Percentiles rank a stretch among this genome's conserved stretches.
phyloP scores from a whole-genome alignment of 2,797 vertebrate species.

The Tarsius wallacei region DNA sequence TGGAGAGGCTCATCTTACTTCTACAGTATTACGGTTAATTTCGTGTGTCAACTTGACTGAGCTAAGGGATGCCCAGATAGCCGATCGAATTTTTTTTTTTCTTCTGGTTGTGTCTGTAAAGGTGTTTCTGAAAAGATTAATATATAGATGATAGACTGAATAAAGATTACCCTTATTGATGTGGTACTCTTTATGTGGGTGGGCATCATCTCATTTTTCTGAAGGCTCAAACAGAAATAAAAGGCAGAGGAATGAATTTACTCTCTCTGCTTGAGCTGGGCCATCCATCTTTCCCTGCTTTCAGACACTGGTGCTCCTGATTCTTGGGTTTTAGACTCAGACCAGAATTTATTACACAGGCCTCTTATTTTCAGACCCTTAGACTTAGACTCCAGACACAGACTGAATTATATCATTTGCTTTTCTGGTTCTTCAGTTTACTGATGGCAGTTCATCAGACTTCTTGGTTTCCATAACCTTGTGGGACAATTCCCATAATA shows the following conservation, averaged over 20 bases:
- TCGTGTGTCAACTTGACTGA: not conserved
- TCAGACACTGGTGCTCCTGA: not conserved
- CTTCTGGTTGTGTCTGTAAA: not conserved
- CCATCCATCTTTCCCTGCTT: not conserved
- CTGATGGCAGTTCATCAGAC: not conserved
- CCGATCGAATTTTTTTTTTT: not conserved
- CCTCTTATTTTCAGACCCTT: accelerated
- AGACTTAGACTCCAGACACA: not conserved
- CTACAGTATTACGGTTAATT: not conserved
- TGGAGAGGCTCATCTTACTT: not conserved
- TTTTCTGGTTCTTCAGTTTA: not conserved
- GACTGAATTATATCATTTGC: not conserved
- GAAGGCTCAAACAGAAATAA: no score
- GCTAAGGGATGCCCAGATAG: not conserved
- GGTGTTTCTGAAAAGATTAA: not conserved
- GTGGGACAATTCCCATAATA: not conserved
- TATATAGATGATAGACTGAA: not conserved
- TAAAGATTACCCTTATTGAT: not conserved
- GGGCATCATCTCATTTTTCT: not conserved
- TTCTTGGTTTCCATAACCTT: not conserved
- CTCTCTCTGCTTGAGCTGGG: not conserved
- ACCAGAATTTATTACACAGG: not conserved
- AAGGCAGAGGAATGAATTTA: not conserved
- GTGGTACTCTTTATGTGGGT: no score
- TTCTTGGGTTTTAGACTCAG: not conserved